Evolutionary conservation across 1,140 invertebrate genomes (phyloP).

Genomic region (Leptonema lineaticorne): DNA sequence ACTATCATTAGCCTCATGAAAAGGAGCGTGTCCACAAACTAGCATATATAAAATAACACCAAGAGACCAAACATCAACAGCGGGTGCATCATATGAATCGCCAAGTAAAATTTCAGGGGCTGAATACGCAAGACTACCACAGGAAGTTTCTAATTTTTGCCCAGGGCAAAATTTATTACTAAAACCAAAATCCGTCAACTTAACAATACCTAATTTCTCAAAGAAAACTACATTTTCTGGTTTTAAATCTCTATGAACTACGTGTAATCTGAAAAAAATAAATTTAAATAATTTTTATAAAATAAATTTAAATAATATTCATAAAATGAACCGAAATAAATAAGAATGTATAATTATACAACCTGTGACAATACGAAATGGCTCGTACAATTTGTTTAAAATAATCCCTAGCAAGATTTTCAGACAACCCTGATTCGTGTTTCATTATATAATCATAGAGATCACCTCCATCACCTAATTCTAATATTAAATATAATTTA

Average conservation of each 20-base stretch:
- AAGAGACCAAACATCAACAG: conserved; percentile 98
- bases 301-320: background rate
- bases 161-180: conserved; percentile 96
- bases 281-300: background rate
- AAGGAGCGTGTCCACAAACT: conserved; percentile 94
- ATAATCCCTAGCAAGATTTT: conserved; percentile 86
- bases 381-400: conserved; percentile 95
- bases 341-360: conserved; percentile 47
- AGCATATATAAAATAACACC: conserved; percentile 99
- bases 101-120: conserved; percentile 98
- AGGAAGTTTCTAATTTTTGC: conserved; percentile 97
- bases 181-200: conserved; percentile 99
- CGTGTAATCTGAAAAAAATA: conserved; percentile 61
- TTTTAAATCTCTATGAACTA: conserved; percentile 95
- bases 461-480: conserved; percentile 98
- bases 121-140: conserved; percentile 98
- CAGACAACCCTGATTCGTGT: conserved; percentile 79
- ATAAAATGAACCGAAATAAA: background rate
- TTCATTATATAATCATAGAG: conserved; percentile 99
- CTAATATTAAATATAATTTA: conserved; percentile 93
- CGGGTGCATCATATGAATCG: conserved; percentile 90
- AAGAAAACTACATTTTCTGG: conserved; percentile 99
- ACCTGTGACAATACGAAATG: conserved; percentile 96
- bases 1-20: conserved; percentile 98
- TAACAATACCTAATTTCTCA: conserved; percentile 94